phyloP scores from a whole-genome alignment of 2,888 invertebrate genomes.

The Oxyscelio sp. region DNA sequence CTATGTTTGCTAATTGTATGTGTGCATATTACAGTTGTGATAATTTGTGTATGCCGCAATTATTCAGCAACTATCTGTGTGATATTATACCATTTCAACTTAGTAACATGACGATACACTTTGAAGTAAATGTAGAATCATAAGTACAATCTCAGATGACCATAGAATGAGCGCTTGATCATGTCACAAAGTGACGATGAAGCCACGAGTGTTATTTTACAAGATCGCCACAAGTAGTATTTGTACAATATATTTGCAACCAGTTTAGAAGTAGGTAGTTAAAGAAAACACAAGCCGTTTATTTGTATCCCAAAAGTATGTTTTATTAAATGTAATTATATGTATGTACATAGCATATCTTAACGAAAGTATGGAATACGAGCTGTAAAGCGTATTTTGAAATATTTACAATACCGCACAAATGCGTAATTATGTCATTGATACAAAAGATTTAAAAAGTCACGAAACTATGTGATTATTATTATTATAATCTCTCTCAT shows the following conservation, averaged over 20 bases:
- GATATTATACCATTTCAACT: conserved; percentile 34
- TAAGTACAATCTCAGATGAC: too few relatives aligned
- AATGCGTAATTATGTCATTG: background rate
- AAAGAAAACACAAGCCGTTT: background rate
- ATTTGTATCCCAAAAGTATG: conserved; percentile 14
- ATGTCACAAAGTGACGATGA: conserved; percentile 47
- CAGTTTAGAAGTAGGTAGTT: background rate
- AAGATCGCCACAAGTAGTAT: conserved; percentile 20
- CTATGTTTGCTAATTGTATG: conserved; percentile 5
- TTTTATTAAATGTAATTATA: conserved; percentile 48
- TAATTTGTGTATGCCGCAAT: conserved; percentile 38
- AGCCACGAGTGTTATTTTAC: conserved; percentile 11
- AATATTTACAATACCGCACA: conserved; percentile 43
- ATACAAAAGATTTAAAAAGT: too few relatives aligned
- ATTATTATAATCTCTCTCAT: too few relatives aligned
- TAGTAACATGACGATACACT: conserved; percentile 8
- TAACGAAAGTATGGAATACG: conserved; percentile 14
- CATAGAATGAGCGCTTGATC: conserved; percentile 15
- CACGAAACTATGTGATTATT: too few relatives aligned
- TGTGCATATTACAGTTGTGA: conserved; percentile 59
- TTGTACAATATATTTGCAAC: conserved; percentile 19
- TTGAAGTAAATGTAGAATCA: too few relatives aligned
- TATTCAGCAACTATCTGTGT: conserved; percentile 38
- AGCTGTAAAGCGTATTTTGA: background rate
- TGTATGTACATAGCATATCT: conserved; percentile 55